phyloP scores from a whole-genome alignment of 2,113 vertebrate genomes.

The Pollimyrus isidori region DNA sequence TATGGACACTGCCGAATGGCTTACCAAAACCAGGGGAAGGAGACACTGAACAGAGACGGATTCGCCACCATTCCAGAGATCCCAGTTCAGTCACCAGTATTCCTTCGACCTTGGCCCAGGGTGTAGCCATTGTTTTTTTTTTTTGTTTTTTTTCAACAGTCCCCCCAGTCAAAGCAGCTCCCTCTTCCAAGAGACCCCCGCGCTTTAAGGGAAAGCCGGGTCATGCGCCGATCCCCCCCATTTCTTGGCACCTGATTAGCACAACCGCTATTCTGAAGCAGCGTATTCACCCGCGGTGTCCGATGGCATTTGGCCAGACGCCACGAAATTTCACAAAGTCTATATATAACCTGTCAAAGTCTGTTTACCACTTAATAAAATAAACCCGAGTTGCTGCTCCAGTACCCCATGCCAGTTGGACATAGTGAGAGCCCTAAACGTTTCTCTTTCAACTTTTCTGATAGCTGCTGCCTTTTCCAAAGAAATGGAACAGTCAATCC shows the following conservation, averaged over 20 bases:
- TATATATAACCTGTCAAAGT: slow-evolving; percentile 44
- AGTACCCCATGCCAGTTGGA: slow-evolving; percentile 33
- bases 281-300: slow-evolving; percentile 47
- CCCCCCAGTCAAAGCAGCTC: slow-evolving; percentile 8
- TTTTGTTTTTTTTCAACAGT: too few species aligned
- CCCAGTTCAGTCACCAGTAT: neutral
- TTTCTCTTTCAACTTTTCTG: slow-evolving; percentile 20
- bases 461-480: slow-evolving; percentile 1
- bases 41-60: neutral
- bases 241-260: slow-evolving; percentile 58
- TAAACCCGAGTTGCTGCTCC: slow-evolving; percentile 28
- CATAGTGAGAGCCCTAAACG: slow-evolving; percentile 22
- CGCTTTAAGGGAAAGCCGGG: slow-evolving; percentile 30
- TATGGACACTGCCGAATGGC: neutral
- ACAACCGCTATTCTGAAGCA: slow-evolving; percentile 36
- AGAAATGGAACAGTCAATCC: neutral
- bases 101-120: neutral
- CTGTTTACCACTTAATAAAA: slow-evolving; percentile 40
- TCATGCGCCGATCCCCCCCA: slow-evolving; percentile 46
- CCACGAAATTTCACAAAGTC: slow-evolving; percentile 40
- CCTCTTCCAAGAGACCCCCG: slow-evolving; percentile 17
- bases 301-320: slow-evolving; percentile 32
- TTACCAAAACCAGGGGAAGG: neutral
- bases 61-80: neutral
- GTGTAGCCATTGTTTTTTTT: neutral